Evolutionary conservation across 1,140 invertebrate genomes (phyloP).

Genomic region (Nasonia giraulti): DNA sequence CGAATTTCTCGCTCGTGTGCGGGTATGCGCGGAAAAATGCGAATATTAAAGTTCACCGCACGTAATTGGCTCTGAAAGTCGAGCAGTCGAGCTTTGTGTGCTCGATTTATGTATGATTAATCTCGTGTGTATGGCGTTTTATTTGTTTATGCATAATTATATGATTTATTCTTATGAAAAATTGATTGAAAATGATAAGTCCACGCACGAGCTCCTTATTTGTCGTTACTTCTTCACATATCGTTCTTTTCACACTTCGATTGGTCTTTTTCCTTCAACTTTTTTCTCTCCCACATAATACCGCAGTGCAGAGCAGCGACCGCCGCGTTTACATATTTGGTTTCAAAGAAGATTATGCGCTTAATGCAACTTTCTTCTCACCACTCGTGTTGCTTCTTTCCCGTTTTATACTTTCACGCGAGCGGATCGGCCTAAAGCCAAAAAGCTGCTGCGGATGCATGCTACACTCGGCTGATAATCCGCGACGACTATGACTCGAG

Average conservation of each 20-base stretch:
- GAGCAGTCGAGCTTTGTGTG: background rate
- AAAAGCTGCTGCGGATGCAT: background rate
- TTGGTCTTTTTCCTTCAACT: background rate
- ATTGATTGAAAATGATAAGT: no score
- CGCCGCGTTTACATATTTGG: slow-evolving; percentile 12
- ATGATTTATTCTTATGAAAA: no score
- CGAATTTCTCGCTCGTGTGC: background rate
- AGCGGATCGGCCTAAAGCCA: background rate
- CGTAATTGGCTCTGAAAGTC: background rate
- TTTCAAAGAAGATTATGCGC: slow-evolving; percentile 33
- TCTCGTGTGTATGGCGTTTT: background rate
- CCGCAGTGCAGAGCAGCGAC: background rate
- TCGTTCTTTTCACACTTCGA: no score
- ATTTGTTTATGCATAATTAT: no score
- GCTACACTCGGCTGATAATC: no score
- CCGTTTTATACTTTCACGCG: background rate
- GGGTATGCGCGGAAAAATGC: background rate
- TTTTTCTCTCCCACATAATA: background rate
- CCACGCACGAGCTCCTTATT: no score
- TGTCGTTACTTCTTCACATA: no score
- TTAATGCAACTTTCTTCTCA: background rate
- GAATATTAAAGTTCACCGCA: background rate
- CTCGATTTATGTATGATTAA: background rate
- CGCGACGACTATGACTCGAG: background rate
- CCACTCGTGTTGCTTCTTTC: background rate